These are phyloP conservation scores for Panzeria rudis DNA, from an alignment of 2,888 invertebrate species.

Conservation along the genomic window DNA sequence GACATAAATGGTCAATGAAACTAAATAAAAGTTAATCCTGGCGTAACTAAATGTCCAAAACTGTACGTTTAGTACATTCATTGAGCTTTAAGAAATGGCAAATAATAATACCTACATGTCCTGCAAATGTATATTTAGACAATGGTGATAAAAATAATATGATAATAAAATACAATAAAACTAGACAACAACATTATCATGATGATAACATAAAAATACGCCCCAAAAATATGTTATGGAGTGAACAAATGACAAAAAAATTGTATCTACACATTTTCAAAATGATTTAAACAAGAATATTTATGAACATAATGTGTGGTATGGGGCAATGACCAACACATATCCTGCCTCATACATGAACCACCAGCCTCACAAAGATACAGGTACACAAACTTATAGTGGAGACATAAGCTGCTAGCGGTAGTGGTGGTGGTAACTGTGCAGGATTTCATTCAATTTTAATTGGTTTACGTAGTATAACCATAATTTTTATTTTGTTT, in stretches of 20 bases:
- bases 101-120: conserved; percentile 30
- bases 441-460: conserved; percentile 66
- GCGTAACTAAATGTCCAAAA: conserved; percentile 64
- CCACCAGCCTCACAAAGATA: not conserved
- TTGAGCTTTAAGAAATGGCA: conserved; percentile 4
- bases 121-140: conserved; percentile 41
- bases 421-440: not conserved
- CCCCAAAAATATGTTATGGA: conserved; percentile 47
- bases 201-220: conserved; percentile 62
- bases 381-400: conserved; percentile 26
- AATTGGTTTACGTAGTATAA: conserved; percentile 73
- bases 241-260: conserved; percentile 4
- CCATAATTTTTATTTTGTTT: conserved; percentile 71
- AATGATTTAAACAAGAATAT: conserved; percentile 62
- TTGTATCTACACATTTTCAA: conserved; percentile 39
- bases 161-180: conserved; percentile 71
- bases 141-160: conserved; percentile 71
- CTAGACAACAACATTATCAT: conserved; percentile 49
- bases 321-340: conserved; percentile 47
- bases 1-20: conserved; percentile 56
- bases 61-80: not conserved
- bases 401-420: not conserved
- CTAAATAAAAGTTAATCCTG: conserved; percentile 64
- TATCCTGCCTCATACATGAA: not conserved
- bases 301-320: conserved; percentile 42